Evolutionary conservation across 2,797 vertebrate species (phyloP), one percentile per base, ranked within the genome.

Genomic region (Onychomys arenicola): DNA sequence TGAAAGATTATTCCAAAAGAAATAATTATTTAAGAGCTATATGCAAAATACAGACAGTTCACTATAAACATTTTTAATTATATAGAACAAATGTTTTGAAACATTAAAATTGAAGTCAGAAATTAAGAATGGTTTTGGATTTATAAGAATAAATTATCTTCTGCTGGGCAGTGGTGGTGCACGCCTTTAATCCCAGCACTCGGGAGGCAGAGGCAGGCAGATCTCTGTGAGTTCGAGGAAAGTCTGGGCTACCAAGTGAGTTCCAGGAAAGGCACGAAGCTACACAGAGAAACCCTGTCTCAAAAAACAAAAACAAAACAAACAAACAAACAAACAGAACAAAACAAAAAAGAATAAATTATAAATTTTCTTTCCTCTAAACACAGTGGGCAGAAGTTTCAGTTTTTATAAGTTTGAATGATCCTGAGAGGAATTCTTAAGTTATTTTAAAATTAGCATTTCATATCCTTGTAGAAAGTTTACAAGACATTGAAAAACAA

Each of bases 1-100:
- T 84, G 29, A 95, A 95, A 85, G n/a, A 91, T 95, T 52, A 93
- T 93, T 94, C n/a, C 84, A 93, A 95, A 97, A 93, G 11, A 76
- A 49, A 61, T 37, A 29, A 16, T 80, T 59, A 34, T 78, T 91
- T 78, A 25, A 40, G 89, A 84, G 29, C 17, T 49, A 71, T 49
- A 57, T 16, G 16, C 6, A 25, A 76, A 65, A 73, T 19, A 75
- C 16, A 75, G 16, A 57, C 23, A 75, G 32, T 61, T 17, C 17
- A 61, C 12, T 82, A 2, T 63, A 94, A 83, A 75, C 78, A 67
- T 67, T 73, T 73, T 43, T 76, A 84, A 19, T 14, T 78, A 3
- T 65, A 0, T 49, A 25, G 2, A 84, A 49, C 37, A 88, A 95
- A 49, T 73, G 34, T 61, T 93, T 77, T 81, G 65, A 91, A 89